These are phyloP conservation scores for Drosophila multiciliata DNA, from an alignment of 2,888 invertebrate species.

Conservation along the genomic window DNA sequence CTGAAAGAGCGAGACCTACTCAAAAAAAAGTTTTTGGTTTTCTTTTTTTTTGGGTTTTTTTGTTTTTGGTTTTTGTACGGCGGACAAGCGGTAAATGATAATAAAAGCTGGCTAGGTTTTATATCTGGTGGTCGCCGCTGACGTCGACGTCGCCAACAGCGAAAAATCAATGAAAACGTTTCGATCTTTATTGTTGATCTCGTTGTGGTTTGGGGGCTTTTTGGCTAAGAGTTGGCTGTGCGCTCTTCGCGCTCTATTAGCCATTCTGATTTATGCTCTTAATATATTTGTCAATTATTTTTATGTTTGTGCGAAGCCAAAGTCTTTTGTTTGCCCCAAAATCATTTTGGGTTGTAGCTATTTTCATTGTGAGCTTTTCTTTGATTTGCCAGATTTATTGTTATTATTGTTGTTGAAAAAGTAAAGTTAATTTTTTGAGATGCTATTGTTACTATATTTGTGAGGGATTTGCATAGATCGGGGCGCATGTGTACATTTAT, in stretches of 20 bases:
- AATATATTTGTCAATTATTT: constrained; percentile 81
- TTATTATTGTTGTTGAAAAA: constrained; percentile 39
- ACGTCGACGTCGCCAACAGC: constrained; percentile 52
- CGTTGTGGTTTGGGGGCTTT: constrained; percentile 30
- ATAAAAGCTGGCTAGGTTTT: constrained; percentile 73
- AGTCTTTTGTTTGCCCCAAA: constrained; percentile 63
- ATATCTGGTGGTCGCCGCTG: constrained; percentile 33
- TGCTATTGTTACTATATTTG: constrained; percentile 34
- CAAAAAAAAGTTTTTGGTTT: constrained; percentile 35
- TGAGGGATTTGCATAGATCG: constrained; percentile 62
- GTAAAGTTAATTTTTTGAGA: constrained; percentile 57
- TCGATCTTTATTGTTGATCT: constrained; percentile 50
- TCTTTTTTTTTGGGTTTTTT: constrained; percentile 33
- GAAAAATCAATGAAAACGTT: constrained; percentile 74
- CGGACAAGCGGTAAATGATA: constrained; percentile 80
- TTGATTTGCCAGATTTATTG: constrained; percentile 43
- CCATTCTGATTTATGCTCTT: constrained; percentile 78
- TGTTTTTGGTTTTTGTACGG: constrained; percentile 52
- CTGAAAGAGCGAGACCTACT: constrained; percentile 62
- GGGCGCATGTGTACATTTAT: constrained; percentile 28
- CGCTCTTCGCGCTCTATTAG: constrained; percentile 75
- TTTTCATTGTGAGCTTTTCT: constrained; percentile 44
- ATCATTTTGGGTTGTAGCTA: constrained; percentile 50
- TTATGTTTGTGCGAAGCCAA: constrained; percentile 62
- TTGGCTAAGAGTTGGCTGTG: constrained; percentile 44